Evolutionary conservation across 2,113 vertebrate species (phyloP).

Genomic region (Podilymbus podiceps): DNA sequence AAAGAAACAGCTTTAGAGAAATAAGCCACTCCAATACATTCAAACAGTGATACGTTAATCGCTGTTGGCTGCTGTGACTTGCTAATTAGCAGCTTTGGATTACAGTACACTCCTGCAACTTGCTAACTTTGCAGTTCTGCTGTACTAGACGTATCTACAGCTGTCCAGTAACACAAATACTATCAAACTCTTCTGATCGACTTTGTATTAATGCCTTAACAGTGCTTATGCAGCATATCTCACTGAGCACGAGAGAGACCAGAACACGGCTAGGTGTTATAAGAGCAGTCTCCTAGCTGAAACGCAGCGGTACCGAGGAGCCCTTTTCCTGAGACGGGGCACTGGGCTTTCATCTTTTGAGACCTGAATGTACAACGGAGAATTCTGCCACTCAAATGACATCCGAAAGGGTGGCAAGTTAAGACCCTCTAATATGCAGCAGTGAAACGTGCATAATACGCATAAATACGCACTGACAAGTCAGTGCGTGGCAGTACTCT

Average conservation of each 20-base stretch:
- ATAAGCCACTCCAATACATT: background rate
- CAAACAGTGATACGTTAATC: background rate
- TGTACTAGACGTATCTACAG: background rate
- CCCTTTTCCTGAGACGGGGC: background rate
- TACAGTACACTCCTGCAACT: background rate
- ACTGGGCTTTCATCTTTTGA: background rate
- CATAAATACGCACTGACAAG: background rate
- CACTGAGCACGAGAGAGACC: rapidly evolving
- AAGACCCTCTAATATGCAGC: rapidly evolving
- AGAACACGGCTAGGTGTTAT: too few species aligned
- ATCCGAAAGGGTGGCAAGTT: background rate
- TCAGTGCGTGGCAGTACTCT: background rate
- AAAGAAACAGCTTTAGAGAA: background rate
- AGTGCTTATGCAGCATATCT: background rate
- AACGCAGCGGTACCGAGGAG: background rate
- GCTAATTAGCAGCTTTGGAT: background rate
- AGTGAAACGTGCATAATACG: background rate
- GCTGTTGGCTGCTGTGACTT: background rate
- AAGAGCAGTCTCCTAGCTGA: background rate
- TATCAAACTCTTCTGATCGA: rapidly evolving
- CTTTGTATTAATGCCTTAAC: background rate
- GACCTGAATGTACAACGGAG: background rate
- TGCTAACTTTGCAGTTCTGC: background rate
- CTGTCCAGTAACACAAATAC: background rate
- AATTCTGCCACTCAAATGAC: background rate